Conservation (phyloP, 2,113 vertebrate species). For the Poecilia latipinna region DNA sequence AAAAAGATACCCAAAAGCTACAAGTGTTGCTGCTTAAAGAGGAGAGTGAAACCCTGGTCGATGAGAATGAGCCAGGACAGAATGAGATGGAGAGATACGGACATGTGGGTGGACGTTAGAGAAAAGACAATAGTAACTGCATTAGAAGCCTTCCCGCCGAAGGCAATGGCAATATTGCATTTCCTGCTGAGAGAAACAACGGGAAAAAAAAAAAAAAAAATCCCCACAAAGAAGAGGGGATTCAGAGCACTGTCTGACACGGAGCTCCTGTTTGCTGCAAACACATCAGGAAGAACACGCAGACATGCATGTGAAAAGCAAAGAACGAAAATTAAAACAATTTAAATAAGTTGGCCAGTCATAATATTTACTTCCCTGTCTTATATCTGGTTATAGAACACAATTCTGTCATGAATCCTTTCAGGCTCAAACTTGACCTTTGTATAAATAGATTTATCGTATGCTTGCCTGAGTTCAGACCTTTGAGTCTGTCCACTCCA, state of each 20-base stretch:
- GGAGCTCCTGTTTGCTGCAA: slow-evolving; percentile 35
- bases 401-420: not conserved
- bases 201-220: slow-evolving; percentile 36
- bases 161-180: slow-evolving; percentile 68
- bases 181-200: slow-evolving; percentile 68
- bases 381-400: not conserved
- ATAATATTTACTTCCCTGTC: too few species aligned
- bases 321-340: not conserved
- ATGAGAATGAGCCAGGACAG: slow-evolving; percentile 58
- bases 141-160: slow-evolving; percentile 57
- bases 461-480: not conserved
- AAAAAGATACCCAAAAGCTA: slow-evolving; percentile 20
- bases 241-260: slow-evolving; percentile 24
- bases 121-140: slow-evolving; percentile 76
- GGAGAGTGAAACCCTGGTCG: slow-evolving; percentile 48
- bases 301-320: not conserved
- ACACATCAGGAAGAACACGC: not conserved
- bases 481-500: not conserved
- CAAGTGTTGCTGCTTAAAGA: slow-evolving; percentile 45
- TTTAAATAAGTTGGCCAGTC: not conserved
- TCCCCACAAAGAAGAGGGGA: slow-evolving; percentile 32
- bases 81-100: slow-evolving; percentile 63
- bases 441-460: not conserved
- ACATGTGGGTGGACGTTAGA: slow-evolving; percentile 68
- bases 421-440: not conserved